These are phyloP conservation scores for Bostrychus sinensis DNA, from an alignment of 2,113 vertebrate species.

Conservation along the genomic window DNA sequence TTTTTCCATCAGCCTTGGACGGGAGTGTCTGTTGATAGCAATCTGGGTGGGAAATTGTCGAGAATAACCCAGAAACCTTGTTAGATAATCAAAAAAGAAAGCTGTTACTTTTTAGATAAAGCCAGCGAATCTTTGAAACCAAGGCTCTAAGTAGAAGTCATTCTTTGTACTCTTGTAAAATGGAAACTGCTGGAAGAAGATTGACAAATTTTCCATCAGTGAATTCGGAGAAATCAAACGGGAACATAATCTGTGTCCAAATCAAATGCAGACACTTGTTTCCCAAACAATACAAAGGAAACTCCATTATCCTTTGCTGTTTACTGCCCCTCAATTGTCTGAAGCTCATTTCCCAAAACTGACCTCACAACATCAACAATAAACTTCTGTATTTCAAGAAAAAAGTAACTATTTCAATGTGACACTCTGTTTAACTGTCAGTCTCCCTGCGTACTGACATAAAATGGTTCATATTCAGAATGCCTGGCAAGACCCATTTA, in stretches of 20 bases:
- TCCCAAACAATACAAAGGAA: constrained; percentile 14
- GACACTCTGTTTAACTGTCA: constrained; percentile 3
- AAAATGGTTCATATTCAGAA: constrained; percentile 17
- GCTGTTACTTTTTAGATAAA: no score
- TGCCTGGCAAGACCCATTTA: constrained; percentile 13
- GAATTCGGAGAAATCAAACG: constrained; percentile 10
- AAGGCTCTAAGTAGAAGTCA: no score
- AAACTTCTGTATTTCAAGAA: background rate
- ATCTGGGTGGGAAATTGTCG: constrained; percentile 38
- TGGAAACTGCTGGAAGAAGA: no score
- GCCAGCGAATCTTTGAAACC: background rate
- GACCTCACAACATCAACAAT: background rate
- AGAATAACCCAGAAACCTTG: background rate
- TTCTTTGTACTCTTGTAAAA: constrained; percentile 25
- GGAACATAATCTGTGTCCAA: constrained; percentile 24
- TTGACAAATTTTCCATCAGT: constrained; percentile 25
- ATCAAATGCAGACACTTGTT: constrained; percentile 36
- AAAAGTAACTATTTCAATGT: background rate
- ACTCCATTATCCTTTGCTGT: background rate
- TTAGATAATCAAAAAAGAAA: no score
- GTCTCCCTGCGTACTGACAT: constrained; percentile 11
- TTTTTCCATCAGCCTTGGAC: constrained; percentile 16
- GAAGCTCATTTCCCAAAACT: background rate
- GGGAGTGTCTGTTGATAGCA: constrained; percentile 36
- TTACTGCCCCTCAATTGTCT: background rate